Percentiles rank a stretch among this genome's conserved stretches.
These are phyloP conservation scores for Heliconius charithonia DNA, from an alignment of 2,888 invertebrate species.

Conservation along the genomic window DNA sequence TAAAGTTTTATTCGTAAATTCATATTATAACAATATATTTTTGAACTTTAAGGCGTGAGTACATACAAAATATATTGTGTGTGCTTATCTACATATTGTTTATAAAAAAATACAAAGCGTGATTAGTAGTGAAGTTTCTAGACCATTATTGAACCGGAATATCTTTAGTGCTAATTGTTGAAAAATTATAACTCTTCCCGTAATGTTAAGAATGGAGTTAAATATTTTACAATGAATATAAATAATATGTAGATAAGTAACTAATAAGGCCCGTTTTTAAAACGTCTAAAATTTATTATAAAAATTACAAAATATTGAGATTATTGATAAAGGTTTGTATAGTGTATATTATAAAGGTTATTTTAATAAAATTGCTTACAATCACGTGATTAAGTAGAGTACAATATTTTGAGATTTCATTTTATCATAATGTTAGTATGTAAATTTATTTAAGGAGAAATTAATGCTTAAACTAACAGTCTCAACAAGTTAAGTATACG, in stretches of 20 bases:
- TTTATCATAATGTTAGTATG: conserved; percentile 49
- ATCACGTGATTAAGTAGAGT: conserved; percentile 39
- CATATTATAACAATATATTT: conserved; percentile 32
- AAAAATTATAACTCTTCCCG: not conserved
- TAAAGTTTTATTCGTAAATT: conserved; percentile 44
- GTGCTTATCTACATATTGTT: conserved; percentile 33
- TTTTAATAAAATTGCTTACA: conserved; percentile 36
- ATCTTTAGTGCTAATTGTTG: not conserved
- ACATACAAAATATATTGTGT: conserved; percentile 25
- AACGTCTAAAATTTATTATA: conserved; percentile 30
- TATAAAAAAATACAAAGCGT: not conserved
- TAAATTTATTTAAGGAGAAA: conserved; percentile 49
- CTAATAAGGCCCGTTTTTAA: conserved; percentile 31
- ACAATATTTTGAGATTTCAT: conserved; percentile 40
- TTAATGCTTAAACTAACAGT: conserved; percentile 61
- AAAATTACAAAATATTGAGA: conserved; percentile 37
- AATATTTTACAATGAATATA: not conserved
- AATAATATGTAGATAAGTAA: conserved; percentile 26
- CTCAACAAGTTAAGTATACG: conserved; percentile 65
- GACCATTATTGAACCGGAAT: not conserved
- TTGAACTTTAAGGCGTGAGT: conserved; percentile 49
- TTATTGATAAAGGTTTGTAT: conserved; percentile 28
- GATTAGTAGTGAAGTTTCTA: not conserved
- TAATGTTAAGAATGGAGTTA: not conserved
- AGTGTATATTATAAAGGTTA: conserved; percentile 15